Evolutionary conservation across 2,113 vertebrate genomes (phyloP).

Genomic region (Colaptes auratus): DNA sequence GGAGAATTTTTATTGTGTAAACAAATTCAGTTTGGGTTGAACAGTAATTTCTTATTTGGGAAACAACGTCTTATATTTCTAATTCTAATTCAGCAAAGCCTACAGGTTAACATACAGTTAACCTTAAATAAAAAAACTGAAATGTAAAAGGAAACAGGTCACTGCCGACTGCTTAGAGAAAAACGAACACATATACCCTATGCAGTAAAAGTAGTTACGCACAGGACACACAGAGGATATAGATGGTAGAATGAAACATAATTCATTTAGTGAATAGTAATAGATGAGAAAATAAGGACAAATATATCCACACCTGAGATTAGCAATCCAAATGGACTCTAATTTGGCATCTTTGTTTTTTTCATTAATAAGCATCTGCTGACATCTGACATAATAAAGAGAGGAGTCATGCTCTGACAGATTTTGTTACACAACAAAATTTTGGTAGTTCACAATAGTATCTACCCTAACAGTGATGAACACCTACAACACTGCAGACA

Average conservation of each 20-base stretch:
- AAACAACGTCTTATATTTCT: neutral
- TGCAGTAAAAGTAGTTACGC: neutral
- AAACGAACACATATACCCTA: neutral
- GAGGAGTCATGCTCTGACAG: neutral
- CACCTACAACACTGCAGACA: neutral
- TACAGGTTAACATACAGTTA: neutral
- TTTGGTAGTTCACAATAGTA: neutral
- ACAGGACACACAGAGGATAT: neutral
- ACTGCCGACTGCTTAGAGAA: neutral
- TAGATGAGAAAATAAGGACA: neutral
- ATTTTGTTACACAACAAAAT: neutral
- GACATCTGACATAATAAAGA: neutral
- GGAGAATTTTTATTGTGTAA: neutral
- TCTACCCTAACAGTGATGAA: neutral
- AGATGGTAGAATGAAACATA: neutral
- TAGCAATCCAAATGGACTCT: neutral
- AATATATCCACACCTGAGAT: neutral
- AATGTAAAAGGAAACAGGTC: neutral
- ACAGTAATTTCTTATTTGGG: neutral
- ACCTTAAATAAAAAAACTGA: neutral
- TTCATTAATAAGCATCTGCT: neutral
- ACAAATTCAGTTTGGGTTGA: neutral
- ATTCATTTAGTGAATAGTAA: neutral
- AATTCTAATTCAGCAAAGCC: neutral
- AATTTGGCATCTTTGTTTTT: neutral